Evolutionary conservation across 2,113 vertebrate species (phyloP).

Genomic region (Anguilla japonica): DNA sequence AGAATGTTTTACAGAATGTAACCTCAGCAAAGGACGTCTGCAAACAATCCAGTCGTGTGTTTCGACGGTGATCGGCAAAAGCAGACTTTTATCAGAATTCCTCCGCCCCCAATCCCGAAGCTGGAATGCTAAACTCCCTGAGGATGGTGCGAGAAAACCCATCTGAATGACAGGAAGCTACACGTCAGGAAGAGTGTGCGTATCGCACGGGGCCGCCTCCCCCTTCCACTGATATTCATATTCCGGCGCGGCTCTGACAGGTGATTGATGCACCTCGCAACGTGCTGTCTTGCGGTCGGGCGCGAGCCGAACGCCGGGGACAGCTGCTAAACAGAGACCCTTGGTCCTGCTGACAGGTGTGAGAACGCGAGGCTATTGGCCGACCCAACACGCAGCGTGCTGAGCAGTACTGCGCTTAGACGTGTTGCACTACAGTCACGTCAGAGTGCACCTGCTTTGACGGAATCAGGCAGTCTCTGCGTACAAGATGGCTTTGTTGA

Average conservation of each 20-base stretch:
- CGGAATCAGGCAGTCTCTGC: background rate
- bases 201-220: background rate
- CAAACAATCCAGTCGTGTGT: background rate
- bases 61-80: background rate
- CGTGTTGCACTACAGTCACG: background rate
- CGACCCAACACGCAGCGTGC: background rate
- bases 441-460: background rate
- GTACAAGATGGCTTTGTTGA: background rate
- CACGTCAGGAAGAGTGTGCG: background rate
- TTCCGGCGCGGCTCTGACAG: background rate
- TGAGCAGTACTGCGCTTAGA: background rate
- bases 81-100: background rate
- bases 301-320: background rate
- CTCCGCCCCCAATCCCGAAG: background rate
- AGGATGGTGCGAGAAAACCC: background rate
- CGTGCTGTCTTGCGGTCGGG: background rate
- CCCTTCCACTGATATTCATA: background rate
- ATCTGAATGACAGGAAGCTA: background rate
- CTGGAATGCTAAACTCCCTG: background rate
- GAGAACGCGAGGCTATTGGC: background rate
- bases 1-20: background rate
- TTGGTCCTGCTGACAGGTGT: background rate
- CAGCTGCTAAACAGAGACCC: background rate
- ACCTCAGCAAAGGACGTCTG: background rate
- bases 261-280: conserved; percentile 6